A percentile compares a stretch with the other conserved stretches of the same genome.
These are phyloP conservation scores for Diplosoma virens DNA, from an alignment of 23 tunicate genomes.

Conservation along the genomic window DNA sequence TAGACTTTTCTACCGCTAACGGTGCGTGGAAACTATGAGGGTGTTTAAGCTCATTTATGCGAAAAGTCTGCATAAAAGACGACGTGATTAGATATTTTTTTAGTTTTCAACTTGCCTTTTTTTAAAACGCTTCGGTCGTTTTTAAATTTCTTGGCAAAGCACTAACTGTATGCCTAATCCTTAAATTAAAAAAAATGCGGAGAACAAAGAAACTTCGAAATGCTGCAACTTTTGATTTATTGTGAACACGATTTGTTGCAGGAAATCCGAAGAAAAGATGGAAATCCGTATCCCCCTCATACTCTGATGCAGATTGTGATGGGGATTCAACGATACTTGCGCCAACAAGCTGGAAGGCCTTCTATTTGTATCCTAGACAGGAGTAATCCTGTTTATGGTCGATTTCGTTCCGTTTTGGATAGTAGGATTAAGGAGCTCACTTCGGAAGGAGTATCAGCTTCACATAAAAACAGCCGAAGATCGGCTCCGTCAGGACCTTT, in stretches of 20 bases:
- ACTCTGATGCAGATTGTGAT: slow-evolving; percentile 96
- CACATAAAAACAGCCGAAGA: slow-evolving; percentile 37
- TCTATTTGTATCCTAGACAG: slow-evolving; percentile 79
- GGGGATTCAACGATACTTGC: slow-evolving; percentile 95
- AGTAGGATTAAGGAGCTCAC: slow-evolving; percentile 82
- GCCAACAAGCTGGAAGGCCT: slow-evolving; percentile 96
- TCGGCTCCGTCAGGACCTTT: not conserved
- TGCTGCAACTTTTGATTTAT: not conserved
- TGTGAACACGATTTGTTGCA: slow-evolving; percentile 1
- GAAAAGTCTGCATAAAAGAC: no score
- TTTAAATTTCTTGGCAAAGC: not conserved
- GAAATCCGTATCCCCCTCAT: slow-evolving; percentile 91
- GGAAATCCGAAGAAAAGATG: slow-evolving; percentile 96
- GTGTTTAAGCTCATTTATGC: no score
- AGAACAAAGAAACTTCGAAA: no score
- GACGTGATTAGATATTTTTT: no score
- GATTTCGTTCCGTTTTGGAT: slow-evolving; percentile 70
- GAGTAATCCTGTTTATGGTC: slow-evolving; percentile 66
- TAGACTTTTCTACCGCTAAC: no score
- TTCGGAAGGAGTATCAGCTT: slow-evolving; percentile 48
- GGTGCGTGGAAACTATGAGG: no score
- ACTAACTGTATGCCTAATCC: no score
- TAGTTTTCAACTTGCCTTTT: no score
- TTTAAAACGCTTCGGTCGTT: not conserved
- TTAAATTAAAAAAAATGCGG: no score